These are phyloP conservation scores for Hydrocynus forskahlii DNA, from an alignment of 2,797 vertebrate genomes.

Conservation along the genomic window DNA sequence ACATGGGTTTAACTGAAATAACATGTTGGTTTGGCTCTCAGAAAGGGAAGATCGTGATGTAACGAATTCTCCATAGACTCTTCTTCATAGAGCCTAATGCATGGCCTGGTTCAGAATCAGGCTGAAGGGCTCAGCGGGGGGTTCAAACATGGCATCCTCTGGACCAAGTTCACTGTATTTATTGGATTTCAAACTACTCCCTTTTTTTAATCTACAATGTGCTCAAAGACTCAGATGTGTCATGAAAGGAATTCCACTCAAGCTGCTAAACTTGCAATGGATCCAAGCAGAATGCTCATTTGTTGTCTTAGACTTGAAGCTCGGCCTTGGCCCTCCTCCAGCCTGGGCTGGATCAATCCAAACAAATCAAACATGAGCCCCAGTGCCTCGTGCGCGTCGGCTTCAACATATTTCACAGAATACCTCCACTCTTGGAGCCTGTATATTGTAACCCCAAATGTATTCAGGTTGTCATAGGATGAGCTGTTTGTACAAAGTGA, in stretches of 20 bases:
- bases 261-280: slow-evolving; percentile 59
- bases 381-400: slow-evolving; percentile 5
- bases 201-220: slow-evolving; percentile 30
- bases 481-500: slow-evolving; percentile 6
- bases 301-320: slow-evolving; percentile 53
- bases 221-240: slow-evolving; percentile 57
- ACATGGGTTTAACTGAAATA: slow-evolving; percentile 38
- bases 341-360: slow-evolving; percentile 49
- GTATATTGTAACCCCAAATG: slow-evolving; percentile 33
- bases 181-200: slow-evolving; percentile 57
- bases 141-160: slow-evolving; percentile 37
- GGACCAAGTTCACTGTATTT: slow-evolving; percentile 59
- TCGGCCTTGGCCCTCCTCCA: slow-evolving; percentile 45
- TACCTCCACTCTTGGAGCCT: slow-evolving; percentile 24
- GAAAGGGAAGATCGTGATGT: slow-evolving; percentile 28
- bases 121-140: neutral
- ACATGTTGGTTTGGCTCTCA: slow-evolving; percentile 25
- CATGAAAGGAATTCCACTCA: slow-evolving; percentile 60
- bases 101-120: slow-evolving; percentile 20
- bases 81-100: slow-evolving; percentile 24
- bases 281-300: slow-evolving; percentile 57
- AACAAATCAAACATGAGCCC: slow-evolving; percentile 56
- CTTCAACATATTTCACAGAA: slow-evolving; percentile 35
- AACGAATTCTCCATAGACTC: slow-evolving; percentile 17
- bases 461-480: slow-evolving; percentile 37